phyloP scores from a whole-genome alignment of 2,888 invertebrate genomes.

The Nudaria mundana region DNA sequence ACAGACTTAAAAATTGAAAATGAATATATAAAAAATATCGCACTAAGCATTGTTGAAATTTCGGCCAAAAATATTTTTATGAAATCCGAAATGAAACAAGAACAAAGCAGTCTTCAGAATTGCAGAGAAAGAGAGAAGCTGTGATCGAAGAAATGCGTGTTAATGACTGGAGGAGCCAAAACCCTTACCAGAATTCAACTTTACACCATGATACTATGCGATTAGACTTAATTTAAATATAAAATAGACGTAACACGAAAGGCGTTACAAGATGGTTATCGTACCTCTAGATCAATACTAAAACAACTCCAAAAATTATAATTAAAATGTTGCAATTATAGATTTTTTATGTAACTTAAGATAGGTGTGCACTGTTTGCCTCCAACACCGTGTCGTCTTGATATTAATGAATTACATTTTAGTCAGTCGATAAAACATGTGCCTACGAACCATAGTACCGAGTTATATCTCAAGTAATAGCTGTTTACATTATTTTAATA shows the following conservation, averaged over 20 bases:
- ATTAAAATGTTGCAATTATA: too few species aligned
- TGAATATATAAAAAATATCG: constrained; percentile 3
- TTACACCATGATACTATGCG: constrained; percentile 25
- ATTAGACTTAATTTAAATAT: constrained; percentile 7
- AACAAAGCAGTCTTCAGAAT: constrained; percentile 48
- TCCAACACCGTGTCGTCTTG: background rate
- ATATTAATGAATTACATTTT: background rate
- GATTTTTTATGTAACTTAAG: background rate
- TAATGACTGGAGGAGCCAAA: constrained; percentile 64
- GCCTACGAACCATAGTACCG: constrained; percentile 37
- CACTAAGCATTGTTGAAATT: constrained; percentile 53
- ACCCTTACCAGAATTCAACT: constrained; percentile 35
- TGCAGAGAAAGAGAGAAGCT: constrained; percentile 57
- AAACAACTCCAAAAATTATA: background rate
- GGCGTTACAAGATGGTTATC: background rate
- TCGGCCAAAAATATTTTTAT: constrained; percentile 20
- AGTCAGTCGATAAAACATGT: constrained; percentile 1
- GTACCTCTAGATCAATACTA: background rate
- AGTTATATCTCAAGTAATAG: constrained; percentile 45
- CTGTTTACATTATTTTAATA: constrained; percentile 47
- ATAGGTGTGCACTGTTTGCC: background rate
- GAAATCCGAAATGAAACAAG: constrained; percentile 28
- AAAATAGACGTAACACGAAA: constrained; percentile 2
- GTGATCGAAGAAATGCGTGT: constrained; percentile 45
- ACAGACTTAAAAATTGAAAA: background rate